A percentile compares a stretch with the other conserved stretches of the same genome.
Evolutionary conservation across 2,888 invertebrate species (phyloP).

Genomic region (Myopa testacea): DNA sequence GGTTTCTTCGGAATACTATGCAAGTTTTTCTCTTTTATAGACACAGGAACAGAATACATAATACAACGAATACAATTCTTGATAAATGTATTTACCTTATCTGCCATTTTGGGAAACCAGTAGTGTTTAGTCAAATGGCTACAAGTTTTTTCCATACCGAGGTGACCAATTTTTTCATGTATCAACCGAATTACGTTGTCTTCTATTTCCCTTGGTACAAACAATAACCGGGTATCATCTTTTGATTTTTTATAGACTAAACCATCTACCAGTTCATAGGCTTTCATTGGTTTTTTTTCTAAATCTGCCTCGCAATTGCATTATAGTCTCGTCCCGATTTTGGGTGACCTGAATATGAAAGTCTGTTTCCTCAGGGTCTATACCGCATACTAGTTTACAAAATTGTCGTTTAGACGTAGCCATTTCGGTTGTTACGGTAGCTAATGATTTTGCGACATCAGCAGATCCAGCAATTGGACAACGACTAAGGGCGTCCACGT

Average conservation of each 20-base stretch:
- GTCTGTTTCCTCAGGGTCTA: constrained; percentile 41
- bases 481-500: constrained; percentile 43
- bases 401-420: no score
- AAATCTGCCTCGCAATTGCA: constrained; percentile 35
- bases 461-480: constrained; percentile 5
- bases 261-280: constrained; percentile 39
- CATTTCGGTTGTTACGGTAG: no score
- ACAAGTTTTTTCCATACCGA: constrained; percentile 37
- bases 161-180: constrained; percentile 43
- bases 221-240: constrained; percentile 35
- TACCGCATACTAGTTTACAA: constrained; percentile 4
- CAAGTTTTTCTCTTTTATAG: background rate
- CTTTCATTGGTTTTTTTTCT: constrained; percentile 18
- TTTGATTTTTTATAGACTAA: constrained; percentile 36
- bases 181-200: constrained; percentile 37
- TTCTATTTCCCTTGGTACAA: constrained; percentile 44
- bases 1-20: constrained; percentile 20
- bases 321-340: constrained; percentile 30
- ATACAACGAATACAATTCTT: constrained; percentile 28
- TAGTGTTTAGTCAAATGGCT: constrained; percentile 40
- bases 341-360: constrained; percentile 41
- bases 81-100: constrained; percentile 14
- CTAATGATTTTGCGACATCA: no score
- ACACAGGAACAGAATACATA: background rate
- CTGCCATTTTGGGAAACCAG: constrained; percentile 42